Evolutionary conservation across 2,888 invertebrate genomes (phyloP).

Genomic region (Tachystola acroxantha): DNA sequence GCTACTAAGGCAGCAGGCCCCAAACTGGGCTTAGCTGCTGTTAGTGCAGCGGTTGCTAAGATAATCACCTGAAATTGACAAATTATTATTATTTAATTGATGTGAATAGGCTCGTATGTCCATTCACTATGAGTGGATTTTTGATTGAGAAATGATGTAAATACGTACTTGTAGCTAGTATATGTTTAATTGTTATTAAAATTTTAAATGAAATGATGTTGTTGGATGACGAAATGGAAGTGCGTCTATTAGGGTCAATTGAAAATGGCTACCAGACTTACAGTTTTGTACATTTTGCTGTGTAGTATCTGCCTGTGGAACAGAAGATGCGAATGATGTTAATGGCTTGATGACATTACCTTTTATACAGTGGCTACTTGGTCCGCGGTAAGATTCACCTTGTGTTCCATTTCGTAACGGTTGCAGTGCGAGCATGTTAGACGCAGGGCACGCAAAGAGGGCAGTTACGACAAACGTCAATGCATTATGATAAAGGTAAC

Average conservation of each 20-base stretch:
- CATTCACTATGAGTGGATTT: not conserved
- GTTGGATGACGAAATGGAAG: too few species aligned
- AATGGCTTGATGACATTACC: conserved; percentile 51
- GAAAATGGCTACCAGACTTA: conserved; percentile 33
- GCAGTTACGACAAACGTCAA: conserved; percentile 49
- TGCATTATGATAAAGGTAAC: conserved; percentile 36
- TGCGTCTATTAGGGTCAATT: too few species aligned
- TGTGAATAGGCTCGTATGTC: too few species aligned
- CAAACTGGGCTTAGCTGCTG: conserved; percentile 49
- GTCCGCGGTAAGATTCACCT: conserved; percentile 61
- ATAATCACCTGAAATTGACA: conserved; percentile 46
- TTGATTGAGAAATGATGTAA: not conserved
- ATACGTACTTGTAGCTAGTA: too few species aligned
- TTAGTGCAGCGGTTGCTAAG: conserved; percentile 50
- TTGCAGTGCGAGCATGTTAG: conserved; percentile 38
- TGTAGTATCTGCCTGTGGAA: conserved; percentile 40
- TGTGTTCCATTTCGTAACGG: conserved; percentile 61
- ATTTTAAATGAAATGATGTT: too few species aligned
- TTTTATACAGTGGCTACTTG: conserved; percentile 56
- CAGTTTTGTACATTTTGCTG: conserved; percentile 59
- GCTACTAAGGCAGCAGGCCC: conserved; percentile 48
- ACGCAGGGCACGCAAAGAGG: conserved; percentile 63
- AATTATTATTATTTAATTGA: too few species aligned
- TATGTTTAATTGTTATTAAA: too few species aligned
- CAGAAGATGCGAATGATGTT: conserved; percentile 56